Conservation (phyloP, 2,888 invertebrate species). For the Leptarthrus brevirostris region DNA sequence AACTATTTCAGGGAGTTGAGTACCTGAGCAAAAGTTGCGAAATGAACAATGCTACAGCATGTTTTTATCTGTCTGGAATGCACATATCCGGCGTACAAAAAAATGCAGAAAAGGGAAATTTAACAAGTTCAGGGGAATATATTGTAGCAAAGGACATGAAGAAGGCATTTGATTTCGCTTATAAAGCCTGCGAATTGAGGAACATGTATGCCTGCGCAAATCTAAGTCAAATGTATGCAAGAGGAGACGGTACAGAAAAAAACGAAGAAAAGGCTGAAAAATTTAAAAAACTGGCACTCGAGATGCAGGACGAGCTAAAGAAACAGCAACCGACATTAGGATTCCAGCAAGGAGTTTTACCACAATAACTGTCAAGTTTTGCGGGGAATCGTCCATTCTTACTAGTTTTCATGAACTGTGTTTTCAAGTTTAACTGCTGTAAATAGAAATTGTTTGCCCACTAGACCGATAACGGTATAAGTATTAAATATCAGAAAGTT, state of each 20-base stretch:
- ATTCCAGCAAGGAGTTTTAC: slow-evolving; percentile 70
- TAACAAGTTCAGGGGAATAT: slow-evolving; percentile 67
- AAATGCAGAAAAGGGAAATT: slow-evolving; percentile 66
- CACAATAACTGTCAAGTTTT: slow-evolving; percentile 17
- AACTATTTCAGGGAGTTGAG: slow-evolving; percentile 73
- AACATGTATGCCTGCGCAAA: slow-evolving; percentile 92
- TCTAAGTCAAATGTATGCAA: slow-evolving; percentile 85
- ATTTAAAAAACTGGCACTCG: slow-evolving; percentile 78
- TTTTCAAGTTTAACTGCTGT: slow-evolving; percentile 14
- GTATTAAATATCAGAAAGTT: no score
- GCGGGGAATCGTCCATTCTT: background rate
- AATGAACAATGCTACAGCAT: slow-evolving; percentile 75
- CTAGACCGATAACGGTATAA: background rate
- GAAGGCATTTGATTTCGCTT: slow-evolving; percentile 82
- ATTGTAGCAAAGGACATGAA: slow-evolving; percentile 75
- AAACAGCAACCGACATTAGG: slow-evolving; percentile 68
- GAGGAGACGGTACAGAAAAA: slow-evolving; percentile 85
- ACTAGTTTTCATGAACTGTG: slow-evolving; percentile 2
- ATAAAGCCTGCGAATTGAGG: slow-evolving; percentile 84
- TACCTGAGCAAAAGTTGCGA: slow-evolving; percentile 73
- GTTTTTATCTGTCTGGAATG: slow-evolving; percentile 84
- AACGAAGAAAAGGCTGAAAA: slow-evolving; percentile 77
- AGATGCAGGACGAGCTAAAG: slow-evolving; percentile 76
- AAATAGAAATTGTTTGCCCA: slow-evolving; percentile 17
- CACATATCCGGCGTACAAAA: slow-evolving; percentile 80